Evolutionary conservation across 2,888 invertebrate species (phyloP), one percentile per base, ranked within the genome.

Genomic region (Heliconius hortense): DNA sequence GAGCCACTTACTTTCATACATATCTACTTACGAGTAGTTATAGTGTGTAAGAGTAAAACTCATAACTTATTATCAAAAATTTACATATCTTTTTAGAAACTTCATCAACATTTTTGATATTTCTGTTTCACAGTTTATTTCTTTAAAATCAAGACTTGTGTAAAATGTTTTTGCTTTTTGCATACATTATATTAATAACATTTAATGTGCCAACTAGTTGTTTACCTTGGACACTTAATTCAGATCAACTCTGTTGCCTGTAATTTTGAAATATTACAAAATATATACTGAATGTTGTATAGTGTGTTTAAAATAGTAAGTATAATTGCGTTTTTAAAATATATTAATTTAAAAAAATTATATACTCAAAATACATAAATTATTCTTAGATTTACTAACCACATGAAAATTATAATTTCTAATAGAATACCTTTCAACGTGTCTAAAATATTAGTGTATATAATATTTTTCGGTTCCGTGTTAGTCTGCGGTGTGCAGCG

Each of bases 401-500:
- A 66, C 0, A 24, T 39, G 3, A 24, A 15, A 24, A 8, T 24
- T 0, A 43, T 39, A 24, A 66, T 35, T 24, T 35, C 35, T 13
- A 24, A n/a, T 13, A 5, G 11, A n/a, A 66, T 39, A 39, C 7
- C 7, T 35, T 43, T 7, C n/a, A 15, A 35, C 4, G 10, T 8
- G 24, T 24, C 56, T 18, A 53, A 53, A 53, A 68, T 26, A n/a
- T n/a, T 10, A 5, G 21, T 31, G 53, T 56, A 31, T 69, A 31
- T 35, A n/a, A 48, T 53, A 71, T 76, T 68, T 69, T 28, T 63
- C 8, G 59, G 43, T 70, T 73, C 59, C 72, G 59, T 72, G 78
- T 77, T 83, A 84, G 84, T 83, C 83, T 84, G 83, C 82, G 81
- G 81, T 84, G 84, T 83, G 84, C 86, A 84, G 81, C 82, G 81